Conservation (phyloP, 2,113 vertebrate genomes). For the Elephantulus edwardii region DNA sequence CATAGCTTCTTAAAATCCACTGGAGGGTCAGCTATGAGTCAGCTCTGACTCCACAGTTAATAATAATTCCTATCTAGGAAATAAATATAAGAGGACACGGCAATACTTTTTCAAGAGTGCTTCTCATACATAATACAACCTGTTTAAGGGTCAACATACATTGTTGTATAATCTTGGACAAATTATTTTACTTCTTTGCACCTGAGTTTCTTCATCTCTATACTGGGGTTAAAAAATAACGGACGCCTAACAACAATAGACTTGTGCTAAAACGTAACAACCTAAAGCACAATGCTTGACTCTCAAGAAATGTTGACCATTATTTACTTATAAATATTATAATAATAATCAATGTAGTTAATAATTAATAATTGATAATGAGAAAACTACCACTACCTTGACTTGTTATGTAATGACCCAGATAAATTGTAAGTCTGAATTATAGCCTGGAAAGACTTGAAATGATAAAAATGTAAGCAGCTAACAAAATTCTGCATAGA, state of each 20-base stretch:
- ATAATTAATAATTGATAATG: too few species aligned
- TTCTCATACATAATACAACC: neutral
- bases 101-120: neutral
- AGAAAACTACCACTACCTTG: too few species aligned
- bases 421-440: neutral
- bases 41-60: too few species aligned
- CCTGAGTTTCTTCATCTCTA: neutral
- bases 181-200: neutral
- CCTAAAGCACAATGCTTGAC: neutral
- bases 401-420: neutral
- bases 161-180: neutral
- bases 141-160: neutral
- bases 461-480: constrained; percentile 6
- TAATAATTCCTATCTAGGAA: too few species aligned
- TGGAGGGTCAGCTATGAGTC: too few species aligned
- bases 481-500: too few species aligned
- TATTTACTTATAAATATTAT: too few species aligned
- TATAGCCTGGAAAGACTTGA: neutral
- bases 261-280: neutral
- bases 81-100: neutral
- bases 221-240: neutral
- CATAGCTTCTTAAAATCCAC: too few species aligned
- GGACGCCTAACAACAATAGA: neutral
- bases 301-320: neutral
- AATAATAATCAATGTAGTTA: too few species aligned